Evolutionary conservation across 2,888 invertebrate genomes (phyloP).

Genomic region (Hofmannophila pseudospretella): DNA sequence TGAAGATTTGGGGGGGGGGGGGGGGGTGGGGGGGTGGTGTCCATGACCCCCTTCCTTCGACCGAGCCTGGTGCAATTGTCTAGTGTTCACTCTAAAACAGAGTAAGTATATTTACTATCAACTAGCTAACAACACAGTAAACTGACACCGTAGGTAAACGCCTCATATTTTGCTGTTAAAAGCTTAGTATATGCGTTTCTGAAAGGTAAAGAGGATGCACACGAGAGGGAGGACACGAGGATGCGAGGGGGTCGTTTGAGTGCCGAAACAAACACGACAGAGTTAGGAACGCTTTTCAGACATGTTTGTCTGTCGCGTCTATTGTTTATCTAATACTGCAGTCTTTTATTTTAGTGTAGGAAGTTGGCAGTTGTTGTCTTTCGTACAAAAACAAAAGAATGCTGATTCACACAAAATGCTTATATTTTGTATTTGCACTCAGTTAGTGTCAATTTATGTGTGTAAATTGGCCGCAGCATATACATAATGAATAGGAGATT

Average conservation of each 20-base stretch:
- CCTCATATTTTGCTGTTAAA: constrained; percentile 40
- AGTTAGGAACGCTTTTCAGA: constrained; percentile 32
- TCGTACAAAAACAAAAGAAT: too few relatives aligned
- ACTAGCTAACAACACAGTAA: constrained; percentile 2
- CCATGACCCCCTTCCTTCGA: too few relatives aligned
- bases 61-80: too few relatives aligned
- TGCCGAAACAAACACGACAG: constrained; percentile 47
- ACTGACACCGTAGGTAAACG: constrained; percentile 16
- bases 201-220: constrained; percentile 32
- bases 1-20: too few relatives aligned
- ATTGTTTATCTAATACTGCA: constrained; percentile 29
- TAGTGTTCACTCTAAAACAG: neutral
- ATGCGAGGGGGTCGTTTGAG: constrained; percentile 21
- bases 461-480: too few relatives aligned
- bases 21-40: too few relatives aligned
- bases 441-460: too few relatives aligned
- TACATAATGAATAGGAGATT: too few relatives aligned
- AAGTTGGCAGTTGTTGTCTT: too few relatives aligned
- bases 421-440: too few relatives aligned
- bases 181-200: constrained; percentile 38
- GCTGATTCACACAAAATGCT: too few relatives aligned
- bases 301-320: constrained; percentile 28
- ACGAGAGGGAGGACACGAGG: constrained; percentile 7
- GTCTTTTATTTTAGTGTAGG: too few relatives aligned
- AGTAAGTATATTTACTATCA: neutral